Percentiles rank a stretch among this genome's conserved stretches.
Conservation (phyloP, 2,797 vertebrate genomes). For the Buphagus erythrorhynchus region DNA sequence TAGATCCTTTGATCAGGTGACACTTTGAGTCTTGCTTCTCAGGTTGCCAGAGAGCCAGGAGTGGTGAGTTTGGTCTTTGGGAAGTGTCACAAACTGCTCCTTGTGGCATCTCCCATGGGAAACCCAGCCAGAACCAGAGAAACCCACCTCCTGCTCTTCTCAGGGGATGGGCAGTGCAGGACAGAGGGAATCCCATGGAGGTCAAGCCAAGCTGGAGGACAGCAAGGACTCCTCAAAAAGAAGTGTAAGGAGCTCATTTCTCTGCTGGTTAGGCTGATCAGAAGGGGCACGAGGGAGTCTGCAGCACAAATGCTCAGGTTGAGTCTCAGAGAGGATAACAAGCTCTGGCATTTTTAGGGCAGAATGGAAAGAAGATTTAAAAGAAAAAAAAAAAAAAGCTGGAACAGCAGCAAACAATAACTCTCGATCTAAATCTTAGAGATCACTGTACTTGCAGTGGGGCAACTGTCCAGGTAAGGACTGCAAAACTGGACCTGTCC, state of each 20-base stretch:
- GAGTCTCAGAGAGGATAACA: conserved; percentile 34
- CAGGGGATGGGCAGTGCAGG: not conserved
- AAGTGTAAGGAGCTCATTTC: not conserved
- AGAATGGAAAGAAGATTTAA: not conserved
- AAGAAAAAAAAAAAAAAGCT: not conserved
- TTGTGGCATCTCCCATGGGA: fast-evolving
- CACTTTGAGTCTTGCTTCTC: not conserved
- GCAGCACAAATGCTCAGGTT: conserved; percentile 32
- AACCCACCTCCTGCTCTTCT: not conserved
- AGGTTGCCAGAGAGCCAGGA: not conserved
- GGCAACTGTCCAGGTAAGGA: not conserved
- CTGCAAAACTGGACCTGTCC: not conserved
- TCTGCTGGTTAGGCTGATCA: not conserved
- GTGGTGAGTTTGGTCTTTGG: not conserved
- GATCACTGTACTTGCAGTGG: not conserved
- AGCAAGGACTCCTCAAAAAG: not conserved
- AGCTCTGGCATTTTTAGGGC: conserved; percentile 68
- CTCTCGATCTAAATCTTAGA: not conserved
- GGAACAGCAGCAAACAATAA: conserved; percentile 47
- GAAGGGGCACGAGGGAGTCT: not conserved
- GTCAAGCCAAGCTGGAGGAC: not conserved
- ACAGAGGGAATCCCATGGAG: not conserved
- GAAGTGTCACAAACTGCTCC: fast-evolving
- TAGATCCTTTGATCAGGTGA: not conserved
- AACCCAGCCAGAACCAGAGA: not conserved